These are phyloP conservation scores for Koerneria pararmatus DNA, from an alignment of 2,888 invertebrate species.

Conservation along the genomic window DNA sequence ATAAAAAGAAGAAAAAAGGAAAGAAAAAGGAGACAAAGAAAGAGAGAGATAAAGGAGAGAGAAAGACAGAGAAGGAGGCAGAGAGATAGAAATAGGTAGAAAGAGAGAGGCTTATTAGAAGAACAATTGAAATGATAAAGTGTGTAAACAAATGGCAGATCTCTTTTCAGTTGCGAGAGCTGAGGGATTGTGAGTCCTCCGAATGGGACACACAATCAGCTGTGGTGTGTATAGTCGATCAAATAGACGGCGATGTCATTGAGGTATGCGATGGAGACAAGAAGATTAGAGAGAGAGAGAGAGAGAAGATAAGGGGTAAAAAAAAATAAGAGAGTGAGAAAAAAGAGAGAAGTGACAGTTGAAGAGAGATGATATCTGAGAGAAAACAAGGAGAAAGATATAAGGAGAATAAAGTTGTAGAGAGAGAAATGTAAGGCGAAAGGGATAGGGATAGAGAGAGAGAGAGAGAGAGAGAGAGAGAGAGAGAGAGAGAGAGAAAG, in stretches of 20 bases:
- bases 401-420: background rate
- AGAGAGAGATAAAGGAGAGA: no score
- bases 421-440: background rate
- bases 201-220: no score
- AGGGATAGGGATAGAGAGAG: background rate
- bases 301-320: background rate
- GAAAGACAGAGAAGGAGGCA: no score
- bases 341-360: background rate
- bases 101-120: no score
- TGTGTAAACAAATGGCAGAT: no score
- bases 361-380: background rate
- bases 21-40: no score
- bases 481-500: background rate
- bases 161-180: no score
- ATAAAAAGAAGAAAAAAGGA: no score
- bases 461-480: background rate
- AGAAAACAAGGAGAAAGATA: background rate
- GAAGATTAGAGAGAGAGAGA: background rate
- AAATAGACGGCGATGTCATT: background rate
- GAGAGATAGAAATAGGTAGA: no score
- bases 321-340: background rate
- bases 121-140: no score
- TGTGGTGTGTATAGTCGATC: no score
- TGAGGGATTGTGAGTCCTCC: no score
- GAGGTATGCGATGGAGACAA: background rate